Conservation (phyloP, 2,888 invertebrate genomes). For the Agriopis leucophaearia region DNA sequence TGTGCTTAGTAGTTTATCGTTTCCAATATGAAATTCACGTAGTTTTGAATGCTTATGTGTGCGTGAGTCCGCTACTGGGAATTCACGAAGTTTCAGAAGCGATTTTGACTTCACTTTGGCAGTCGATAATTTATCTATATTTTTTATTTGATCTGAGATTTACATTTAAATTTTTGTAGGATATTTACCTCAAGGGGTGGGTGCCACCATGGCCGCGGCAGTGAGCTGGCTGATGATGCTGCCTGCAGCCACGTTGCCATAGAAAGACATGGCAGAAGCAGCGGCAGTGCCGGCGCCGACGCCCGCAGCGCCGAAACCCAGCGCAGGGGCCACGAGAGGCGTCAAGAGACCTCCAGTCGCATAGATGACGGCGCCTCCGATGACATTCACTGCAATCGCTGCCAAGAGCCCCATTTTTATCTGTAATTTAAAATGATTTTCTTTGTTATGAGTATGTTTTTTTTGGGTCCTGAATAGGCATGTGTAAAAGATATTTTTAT, state of each 20-base stretch:
- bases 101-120: too few species aligned
- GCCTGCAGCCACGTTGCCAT: constrained; percentile 72
- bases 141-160: too few species aligned
- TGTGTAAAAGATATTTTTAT: too few species aligned
- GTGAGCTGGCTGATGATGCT: constrained; percentile 70
- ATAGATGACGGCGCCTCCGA: constrained; percentile 66
- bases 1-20: too few species aligned
- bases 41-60: too few species aligned
- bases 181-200: constrained; percentile 64
- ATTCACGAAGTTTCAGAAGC: too few species aligned
- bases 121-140: too few species aligned
- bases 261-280: constrained; percentile 71
- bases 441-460: too few species aligned
- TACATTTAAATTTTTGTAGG: too few species aligned
- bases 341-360: constrained; percentile 67
- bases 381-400: constrained; percentile 60
- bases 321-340: constrained; percentile 61
- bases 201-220: constrained; percentile 72
- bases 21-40: too few species aligned
- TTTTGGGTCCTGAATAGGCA: too few species aligned
- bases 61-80: too few species aligned
- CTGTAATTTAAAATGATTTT: constrained; percentile 3
- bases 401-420: constrained; percentile 62
- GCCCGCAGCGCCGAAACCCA: constrained; percentile 69
- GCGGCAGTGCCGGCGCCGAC: constrained; percentile 68